Evolutionary conservation across 2,797 vertebrate species (phyloP).

Genomic region (Notoglanidium macrostoma): DNA sequence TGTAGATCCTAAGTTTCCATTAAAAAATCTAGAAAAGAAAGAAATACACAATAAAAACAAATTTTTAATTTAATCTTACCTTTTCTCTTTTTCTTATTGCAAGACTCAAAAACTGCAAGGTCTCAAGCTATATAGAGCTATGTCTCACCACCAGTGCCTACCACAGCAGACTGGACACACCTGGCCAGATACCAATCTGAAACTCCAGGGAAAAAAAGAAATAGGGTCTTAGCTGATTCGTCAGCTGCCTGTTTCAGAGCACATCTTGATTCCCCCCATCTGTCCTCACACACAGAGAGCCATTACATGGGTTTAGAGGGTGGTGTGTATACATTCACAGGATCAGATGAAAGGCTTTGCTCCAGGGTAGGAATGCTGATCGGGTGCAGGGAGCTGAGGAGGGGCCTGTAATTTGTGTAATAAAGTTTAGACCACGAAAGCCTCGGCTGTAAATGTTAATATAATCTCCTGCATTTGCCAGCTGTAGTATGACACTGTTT

Average conservation of each 20-base stretch:
- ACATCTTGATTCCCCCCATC: conserved; percentile 33
- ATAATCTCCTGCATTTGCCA: conserved; percentile 14
- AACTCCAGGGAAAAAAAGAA: conserved; percentile 6
- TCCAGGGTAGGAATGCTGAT: conserved; percentile 67
- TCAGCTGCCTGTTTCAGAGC: conserved; percentile 51
- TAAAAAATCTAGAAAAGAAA: neutral
- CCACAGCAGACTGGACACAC: conserved; percentile 27
- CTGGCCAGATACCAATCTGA: conserved; percentile 43
- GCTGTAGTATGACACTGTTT: neutral
- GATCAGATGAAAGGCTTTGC: conserved; percentile 69
- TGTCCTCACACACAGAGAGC: conserved; percentile 34
- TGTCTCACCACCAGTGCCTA: conserved; percentile 10
- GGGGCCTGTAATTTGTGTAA: conserved; percentile 64
- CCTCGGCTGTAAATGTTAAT: conserved; percentile 44
- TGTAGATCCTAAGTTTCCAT: neutral
- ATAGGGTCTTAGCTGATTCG: conserved; percentile 25
- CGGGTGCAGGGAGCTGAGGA: conserved; percentile 50
- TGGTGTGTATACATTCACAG: conserved; percentile 47
- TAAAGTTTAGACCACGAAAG: conserved; percentile 57
- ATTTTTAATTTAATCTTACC: conserved; percentile 8
- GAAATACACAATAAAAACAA: neutral
- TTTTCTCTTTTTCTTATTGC: neutral
- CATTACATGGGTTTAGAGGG: conserved; percentile 50
- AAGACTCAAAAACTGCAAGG: neutral
- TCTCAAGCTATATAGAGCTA: neutral